Evolutionary conservation across 1,140 invertebrate genomes (phyloP).

Genomic region (Helicoverpa armigera): DNA sequence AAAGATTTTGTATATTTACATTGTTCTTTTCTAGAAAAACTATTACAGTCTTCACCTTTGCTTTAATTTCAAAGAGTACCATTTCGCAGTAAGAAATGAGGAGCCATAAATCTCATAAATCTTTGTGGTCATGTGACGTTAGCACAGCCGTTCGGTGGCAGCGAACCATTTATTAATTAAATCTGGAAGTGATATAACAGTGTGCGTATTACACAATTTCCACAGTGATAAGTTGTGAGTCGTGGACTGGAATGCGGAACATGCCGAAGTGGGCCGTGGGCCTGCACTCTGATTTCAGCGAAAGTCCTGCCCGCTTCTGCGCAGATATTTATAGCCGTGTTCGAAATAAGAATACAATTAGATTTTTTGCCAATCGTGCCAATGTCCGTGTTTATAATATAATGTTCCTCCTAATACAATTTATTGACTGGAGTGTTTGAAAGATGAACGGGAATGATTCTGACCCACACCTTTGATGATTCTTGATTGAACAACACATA

Average conservation of each 20-base stretch:
- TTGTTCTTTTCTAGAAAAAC: conserved; percentile 8
- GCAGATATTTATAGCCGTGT: conserved; percentile 63
- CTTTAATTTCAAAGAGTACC: not conserved
- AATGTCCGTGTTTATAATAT: conserved; percentile 62
- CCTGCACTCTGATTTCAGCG: conserved; percentile 56
- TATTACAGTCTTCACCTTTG: not conserved
- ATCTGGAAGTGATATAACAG: conserved; percentile 18
- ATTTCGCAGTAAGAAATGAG: not conserved
- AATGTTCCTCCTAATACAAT: conserved; percentile 65
- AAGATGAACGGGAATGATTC: conserved; percentile 39
- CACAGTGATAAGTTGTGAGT: conserved; percentile 12
- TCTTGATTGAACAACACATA: conserved; percentile 11
- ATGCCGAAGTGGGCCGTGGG: conserved; percentile 37
- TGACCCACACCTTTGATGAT: conserved; percentile 40
- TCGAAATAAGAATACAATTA: conserved; percentile 68
- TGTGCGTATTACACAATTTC: conserved; percentile 30
- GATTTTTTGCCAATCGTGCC: conserved; percentile 71
- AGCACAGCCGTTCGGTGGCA: not conserved
- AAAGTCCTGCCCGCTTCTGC: conserved; percentile 63
- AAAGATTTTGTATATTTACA: conserved; percentile 34
- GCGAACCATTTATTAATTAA: not conserved
- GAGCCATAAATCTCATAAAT: not conserved
- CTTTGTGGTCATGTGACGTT: conserved; percentile 4
- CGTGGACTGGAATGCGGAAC: conserved; percentile 61
- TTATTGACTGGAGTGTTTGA: conserved; percentile 62